Evolutionary conservation across 1,140 invertebrate genomes (phyloP), one percentile per base, ranked within the genome.

Genomic region (Neoseiulus cucumeris): DNA sequence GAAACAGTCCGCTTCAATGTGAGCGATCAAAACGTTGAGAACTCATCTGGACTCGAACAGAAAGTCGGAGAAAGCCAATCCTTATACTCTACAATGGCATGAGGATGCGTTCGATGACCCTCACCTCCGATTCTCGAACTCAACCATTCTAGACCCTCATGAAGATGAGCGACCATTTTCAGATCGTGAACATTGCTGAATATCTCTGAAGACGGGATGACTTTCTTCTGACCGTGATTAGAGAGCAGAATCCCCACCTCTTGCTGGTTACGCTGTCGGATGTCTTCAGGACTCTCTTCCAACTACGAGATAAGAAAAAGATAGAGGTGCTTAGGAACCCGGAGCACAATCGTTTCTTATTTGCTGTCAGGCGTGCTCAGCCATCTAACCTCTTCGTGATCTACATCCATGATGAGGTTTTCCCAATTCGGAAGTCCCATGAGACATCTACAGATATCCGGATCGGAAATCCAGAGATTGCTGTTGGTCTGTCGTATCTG

Each of bases 201-300:
- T 66, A 93, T 88, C 75, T 92, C 89, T 69, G 85, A 82, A n/a
- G 82, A 78, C 7, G 82, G 83, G n/a, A 91, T 87, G 17, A 86
- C 83, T 28, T 85, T 84, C 72, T 92, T 89, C 41, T 73, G 72
- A 0, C 85, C 86, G 17, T 93, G 76, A 75, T 89, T 92, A 41
- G 84, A 85, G 17, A 88, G 90, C 1, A 96, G 77, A 70, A 95
- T 91, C 73, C 92, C 87, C 0, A 91, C 89, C 77, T 96, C 92
- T 65, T 87, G 83, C 30, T 86, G 78, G 75, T 89, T 91, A 66
- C 89, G 79, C 69, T 85, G 82, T 30, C 87, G 76, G 44, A 91
- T 80, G 72, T 91, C 86, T 69, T 87, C 81, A 0, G 85, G 84
- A 71, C 73, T 72, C 71, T 78, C 73, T 66, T 75, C 74, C 66